These are phyloP conservation scores for Montipora capitata DNA, from an alignment of 92 coral and sea anemone genomes.

Conservation along the genomic window DNA sequence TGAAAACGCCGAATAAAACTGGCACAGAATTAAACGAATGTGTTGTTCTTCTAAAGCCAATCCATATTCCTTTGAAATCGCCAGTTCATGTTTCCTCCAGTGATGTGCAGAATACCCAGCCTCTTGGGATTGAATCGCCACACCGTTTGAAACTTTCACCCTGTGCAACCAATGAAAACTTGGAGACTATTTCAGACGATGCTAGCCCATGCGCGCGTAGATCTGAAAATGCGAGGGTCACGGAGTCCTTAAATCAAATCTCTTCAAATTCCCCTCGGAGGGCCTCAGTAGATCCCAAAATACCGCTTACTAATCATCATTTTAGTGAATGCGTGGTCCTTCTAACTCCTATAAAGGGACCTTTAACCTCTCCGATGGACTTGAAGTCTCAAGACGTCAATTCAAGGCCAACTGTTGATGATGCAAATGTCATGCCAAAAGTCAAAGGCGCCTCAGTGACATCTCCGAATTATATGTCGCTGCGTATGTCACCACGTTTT, in stretches of 20 bases:
- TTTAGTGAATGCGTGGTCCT: constrained; percentile 42
- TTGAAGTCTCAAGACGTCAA: neutral
- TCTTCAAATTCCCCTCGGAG: neutral
- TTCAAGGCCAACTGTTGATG: neutral
- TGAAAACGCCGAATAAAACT: constrained; percentile 20
- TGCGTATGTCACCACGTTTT: constrained; percentile 5
- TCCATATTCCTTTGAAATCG: constrained; percentile 14
- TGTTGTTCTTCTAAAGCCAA: constrained; percentile 21
- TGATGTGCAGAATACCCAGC: neutral
- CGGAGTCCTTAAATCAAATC: neutral
- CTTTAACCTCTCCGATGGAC: constrained; percentile 19
- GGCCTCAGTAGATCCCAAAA: neutral
- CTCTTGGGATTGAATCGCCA: neutral
- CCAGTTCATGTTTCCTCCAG: constrained; percentile 11
- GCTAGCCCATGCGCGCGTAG: constrained; percentile 1
- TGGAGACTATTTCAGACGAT: neutral
- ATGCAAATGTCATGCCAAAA: neutral
- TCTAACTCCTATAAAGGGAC: constrained; percentile 30
- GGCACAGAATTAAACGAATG: constrained; percentile 10
- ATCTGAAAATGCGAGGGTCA: neutral
- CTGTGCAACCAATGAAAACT: neutral
- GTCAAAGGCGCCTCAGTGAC: neutral
- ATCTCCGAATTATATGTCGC: constrained; percentile 6
- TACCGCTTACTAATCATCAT: neutral
- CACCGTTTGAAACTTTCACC: neutral